Conservation (phyloP, 92 coral and sea anemone species). For the Palythoa heliodiscus region DNA sequence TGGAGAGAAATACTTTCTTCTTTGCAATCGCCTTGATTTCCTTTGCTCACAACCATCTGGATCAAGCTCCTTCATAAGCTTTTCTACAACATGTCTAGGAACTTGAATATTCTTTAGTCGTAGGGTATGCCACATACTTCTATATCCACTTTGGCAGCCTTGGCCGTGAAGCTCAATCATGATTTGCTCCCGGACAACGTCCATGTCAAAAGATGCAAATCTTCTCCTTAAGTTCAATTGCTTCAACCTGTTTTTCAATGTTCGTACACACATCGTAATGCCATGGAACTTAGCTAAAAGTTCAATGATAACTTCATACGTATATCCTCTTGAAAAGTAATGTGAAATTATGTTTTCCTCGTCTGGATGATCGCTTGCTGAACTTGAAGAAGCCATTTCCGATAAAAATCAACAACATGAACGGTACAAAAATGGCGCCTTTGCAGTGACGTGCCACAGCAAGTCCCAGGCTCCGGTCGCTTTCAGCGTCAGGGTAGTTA, state of each 20-base stretch:
- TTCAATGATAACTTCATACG: constrained; percentile 45
- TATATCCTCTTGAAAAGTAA: constrained; percentile 45
- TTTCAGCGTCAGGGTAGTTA: too few relatives aligned
- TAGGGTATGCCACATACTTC: constrained; percentile 44
- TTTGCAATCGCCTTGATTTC: constrained; percentile 41
- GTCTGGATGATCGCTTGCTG: background rate
- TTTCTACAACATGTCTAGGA: constrained; percentile 59
- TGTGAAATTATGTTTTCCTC: constrained; percentile 40
- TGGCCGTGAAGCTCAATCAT: constrained; percentile 49
- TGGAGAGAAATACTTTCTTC: constrained; percentile 46
- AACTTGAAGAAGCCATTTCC: constrained; percentile 2
- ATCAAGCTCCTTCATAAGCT: constrained; percentile 56
- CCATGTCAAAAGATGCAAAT: constrained; percentile 52
- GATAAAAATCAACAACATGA: too few relatives aligned
- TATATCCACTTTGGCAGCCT: constrained; percentile 57
- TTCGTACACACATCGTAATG: constrained; percentile 51
- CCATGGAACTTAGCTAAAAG: constrained; percentile 51
- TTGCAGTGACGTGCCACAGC: constrained; percentile 5
- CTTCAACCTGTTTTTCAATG: constrained; percentile 51
- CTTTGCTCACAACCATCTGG: constrained; percentile 63
- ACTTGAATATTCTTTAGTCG: constrained; percentile 34
- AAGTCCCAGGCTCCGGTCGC: background rate
- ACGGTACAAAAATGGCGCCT: constrained; percentile 12
- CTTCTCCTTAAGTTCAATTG: constrained; percentile 55
- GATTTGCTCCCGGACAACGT: constrained; percentile 52